These are phyloP conservation scores for Arvicanthis niloticus DNA, from an alignment of 2,113 vertebrate genomes.

Conservation along the genomic window DNA sequence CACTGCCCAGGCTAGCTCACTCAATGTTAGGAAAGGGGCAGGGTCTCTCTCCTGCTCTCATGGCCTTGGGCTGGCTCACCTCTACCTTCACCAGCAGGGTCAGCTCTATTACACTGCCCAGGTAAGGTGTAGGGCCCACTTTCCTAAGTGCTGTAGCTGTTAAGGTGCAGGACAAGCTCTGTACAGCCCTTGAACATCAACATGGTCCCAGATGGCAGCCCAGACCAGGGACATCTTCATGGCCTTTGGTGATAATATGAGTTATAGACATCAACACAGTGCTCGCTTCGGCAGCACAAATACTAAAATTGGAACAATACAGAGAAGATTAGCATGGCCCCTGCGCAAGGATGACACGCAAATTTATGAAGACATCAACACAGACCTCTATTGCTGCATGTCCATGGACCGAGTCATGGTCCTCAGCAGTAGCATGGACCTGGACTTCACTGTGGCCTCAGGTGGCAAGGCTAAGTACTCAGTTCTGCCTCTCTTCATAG, in stretches of 20 bases:
- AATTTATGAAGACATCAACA: neutral
- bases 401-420: neutral
- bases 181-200: neutral
- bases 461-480: neutral
- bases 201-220: neutral
- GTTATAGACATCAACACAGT: neutral
- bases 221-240: neutral
- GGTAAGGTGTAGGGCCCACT: neutral
- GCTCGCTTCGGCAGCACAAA: too few relatives aligned
- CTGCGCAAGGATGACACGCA: too few relatives aligned
- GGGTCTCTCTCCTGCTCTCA: neutral
- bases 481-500: neutral
- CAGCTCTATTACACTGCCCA: neutral
- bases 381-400: neutral
- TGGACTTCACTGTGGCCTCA: neutral
- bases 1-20: neutral
- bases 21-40: neutral
- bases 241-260: neutral
- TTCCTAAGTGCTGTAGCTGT: neutral
- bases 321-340: too few relatives aligned
- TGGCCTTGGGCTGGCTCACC: neutral
- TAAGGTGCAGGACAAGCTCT: neutral
- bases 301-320: too few relatives aligned
- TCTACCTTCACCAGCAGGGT: neutral
- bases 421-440: neutral